Conservation (phyloP, 2,113 vertebrate species). For the Asarcornis scutulata region DNA sequence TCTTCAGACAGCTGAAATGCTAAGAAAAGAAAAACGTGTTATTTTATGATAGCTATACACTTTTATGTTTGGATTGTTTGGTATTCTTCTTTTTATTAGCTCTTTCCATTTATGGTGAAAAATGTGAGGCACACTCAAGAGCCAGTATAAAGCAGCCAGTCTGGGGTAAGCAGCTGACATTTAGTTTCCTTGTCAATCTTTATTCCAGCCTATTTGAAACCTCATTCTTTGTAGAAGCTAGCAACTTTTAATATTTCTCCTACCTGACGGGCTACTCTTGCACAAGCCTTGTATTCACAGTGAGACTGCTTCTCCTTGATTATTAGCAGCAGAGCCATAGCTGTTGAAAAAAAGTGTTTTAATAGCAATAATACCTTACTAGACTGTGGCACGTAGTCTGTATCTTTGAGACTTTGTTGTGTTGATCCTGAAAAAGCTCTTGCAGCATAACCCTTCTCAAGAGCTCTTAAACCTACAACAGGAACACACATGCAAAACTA, state of each 20-base stretch:
- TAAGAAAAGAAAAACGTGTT: constrained; percentile 59
- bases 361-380: too few species aligned
- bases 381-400: background rate
- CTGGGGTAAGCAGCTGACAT: background rate
- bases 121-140: constrained; percentile 11
- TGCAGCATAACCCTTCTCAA: background rate
- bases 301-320: background rate
- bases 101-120: constrained; percentile 62
- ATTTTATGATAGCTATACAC: constrained; percentile 47
- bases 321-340: background rate
- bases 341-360: background rate
- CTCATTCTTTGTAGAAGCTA: background rate
- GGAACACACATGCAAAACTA: background rate
- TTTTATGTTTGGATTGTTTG: constrained; percentile 61
- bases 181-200: background rate
- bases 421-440: background rate
- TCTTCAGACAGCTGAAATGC: constrained; percentile 67
- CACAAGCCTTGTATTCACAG: background rate
- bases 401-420: too few species aligned
- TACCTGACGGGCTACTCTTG: background rate
- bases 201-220: background rate
- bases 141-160: background rate
- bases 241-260: background rate
- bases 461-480: background rate
- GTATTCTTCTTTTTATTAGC: constrained; percentile 47